Percentiles rank a stretch among this genome's conserved stretches.
phyloP scores from a whole-genome alignment of 23 tunicate genomes.

The Clavelina lepadiformis region DNA sequence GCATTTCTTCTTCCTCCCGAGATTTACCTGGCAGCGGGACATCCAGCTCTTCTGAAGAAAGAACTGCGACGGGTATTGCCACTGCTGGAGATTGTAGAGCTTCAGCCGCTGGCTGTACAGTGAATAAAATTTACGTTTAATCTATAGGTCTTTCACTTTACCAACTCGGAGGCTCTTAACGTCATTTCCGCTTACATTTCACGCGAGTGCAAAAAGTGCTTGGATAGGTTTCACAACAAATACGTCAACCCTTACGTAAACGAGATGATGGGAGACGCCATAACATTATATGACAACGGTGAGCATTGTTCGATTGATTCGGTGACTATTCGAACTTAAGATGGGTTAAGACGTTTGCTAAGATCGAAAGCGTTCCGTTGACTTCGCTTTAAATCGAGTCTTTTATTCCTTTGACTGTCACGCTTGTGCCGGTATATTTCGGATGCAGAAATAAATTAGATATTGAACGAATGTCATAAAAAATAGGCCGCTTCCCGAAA shows the following conservation, averaged over 20 bases:
- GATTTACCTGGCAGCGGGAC: slow-evolving; percentile 13
- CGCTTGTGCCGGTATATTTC: no score
- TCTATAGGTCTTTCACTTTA: not conserved
- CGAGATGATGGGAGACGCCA: not conserved
- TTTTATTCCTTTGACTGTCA: no score
- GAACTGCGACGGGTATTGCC: not conserved
- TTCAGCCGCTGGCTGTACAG: not conserved
- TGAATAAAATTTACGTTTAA: not conserved
- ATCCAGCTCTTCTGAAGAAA: slow-evolving; percentile 2
- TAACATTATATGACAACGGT: not conserved
- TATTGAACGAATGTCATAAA: no score
- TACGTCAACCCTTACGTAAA: not conserved
- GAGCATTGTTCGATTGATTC: no score
- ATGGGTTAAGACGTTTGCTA: no score
- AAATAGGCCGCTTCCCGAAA: no score
- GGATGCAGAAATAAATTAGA: no score
- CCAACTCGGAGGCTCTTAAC: not conserved
- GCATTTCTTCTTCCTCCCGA: not conserved
- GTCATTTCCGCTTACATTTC: slow-evolving; percentile 6
- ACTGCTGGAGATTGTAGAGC: not conserved
- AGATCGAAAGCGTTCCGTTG: no score
- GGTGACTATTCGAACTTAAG: no score
- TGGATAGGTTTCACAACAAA: slow-evolving; percentile 3
- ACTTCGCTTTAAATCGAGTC: no score
- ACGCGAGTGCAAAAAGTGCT: not conserved